Base-by-base conservation (phyloP, 1,140 invertebrate species). In the Cephus cinctus region DNA sequence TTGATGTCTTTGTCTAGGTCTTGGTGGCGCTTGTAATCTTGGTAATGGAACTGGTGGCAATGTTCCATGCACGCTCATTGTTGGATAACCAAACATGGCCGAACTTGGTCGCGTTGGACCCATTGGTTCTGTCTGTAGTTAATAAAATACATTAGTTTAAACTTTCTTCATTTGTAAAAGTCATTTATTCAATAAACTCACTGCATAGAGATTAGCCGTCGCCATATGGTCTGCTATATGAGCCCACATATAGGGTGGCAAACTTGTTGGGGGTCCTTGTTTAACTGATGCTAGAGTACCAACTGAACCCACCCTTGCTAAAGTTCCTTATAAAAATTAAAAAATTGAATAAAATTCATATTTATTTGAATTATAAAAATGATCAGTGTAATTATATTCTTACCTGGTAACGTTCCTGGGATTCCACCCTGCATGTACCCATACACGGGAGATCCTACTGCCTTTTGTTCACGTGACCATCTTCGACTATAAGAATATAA, bases 381-480 rank as follows among this genome's bases (percentile, higher is more conserved):
- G n/a, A 8, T 27, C 6, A 27, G 6, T 27, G 6, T n/a, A 6
- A 27, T 27, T 27, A 8, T 27, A 6, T 42, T 11, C 21, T 40
- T 63, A 69, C 65, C 65, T 49, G 72, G 71, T 20, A 75, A 52
- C 9, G 73, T 76, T 15, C 72, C 72, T 21, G 73, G 73, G 30
- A 75, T 70, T 30, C 85, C 86, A 46, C 86, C 86, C 20, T 85
- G 83, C 82, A 90, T 88, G 57, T 90, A 90, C 47, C 85, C 88
- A 70, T 90, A 90, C 6, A 92, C 86, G 0, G 89, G 88, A 2
- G 88, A 89, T 0, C 86, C 86, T 52, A 86, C 78, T 56, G 84
- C 83, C 65, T 93, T 91, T 62, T 94, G 90, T 60, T 94, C 91
- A 2, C 86, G 80, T 30, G 88, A 90, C 90, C 90, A 94, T 50